These are phyloP conservation scores for Rhamphomyia laevipes DNA, from an alignment of 2,888 invertebrate genomes.

Conservation along the genomic window DNA sequence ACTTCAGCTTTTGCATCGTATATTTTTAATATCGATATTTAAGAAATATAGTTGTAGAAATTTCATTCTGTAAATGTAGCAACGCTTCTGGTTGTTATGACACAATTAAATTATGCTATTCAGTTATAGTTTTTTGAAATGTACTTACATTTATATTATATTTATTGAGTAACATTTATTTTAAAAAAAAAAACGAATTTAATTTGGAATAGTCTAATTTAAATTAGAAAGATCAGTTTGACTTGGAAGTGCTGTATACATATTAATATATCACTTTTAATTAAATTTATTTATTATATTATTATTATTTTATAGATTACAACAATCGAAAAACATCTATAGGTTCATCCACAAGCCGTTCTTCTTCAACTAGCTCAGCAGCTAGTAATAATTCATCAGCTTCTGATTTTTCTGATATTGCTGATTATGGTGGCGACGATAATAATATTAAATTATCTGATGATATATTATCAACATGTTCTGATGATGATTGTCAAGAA, in stretches of 20 bases:
- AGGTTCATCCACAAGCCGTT: conserved; percentile 35
- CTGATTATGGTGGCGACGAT: conserved; percentile 21
- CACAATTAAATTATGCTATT: too few species aligned
- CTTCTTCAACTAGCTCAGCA: conserved; percentile 17
- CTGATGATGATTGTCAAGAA: conserved; percentile 38
- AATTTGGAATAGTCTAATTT: too few species aligned
- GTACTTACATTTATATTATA: too few species aligned
- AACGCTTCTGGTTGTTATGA: too few species aligned
- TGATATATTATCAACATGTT: conserved; percentile 31
- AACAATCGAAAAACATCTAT: conserved; percentile 38
- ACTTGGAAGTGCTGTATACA: too few species aligned
- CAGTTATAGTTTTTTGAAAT: too few species aligned
- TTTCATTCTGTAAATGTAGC: too few species aligned
- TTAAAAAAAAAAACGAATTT: neutral
- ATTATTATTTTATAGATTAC: conserved; percentile 23
- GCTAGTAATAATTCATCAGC: conserved; percentile 24
- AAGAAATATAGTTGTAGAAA: too few species aligned
- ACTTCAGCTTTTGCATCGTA: too few species aligned
- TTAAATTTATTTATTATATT: neutral
- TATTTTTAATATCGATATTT: too few species aligned
- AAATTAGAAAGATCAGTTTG: too few species aligned
- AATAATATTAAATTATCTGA: conserved; percentile 17
- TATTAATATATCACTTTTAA: neutral
- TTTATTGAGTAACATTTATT: too few species aligned
- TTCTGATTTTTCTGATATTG: conserved; percentile 35